phyloP scores from a whole-genome alignment of 2,888 invertebrate genomes.

The Myopa testacea region DNA sequence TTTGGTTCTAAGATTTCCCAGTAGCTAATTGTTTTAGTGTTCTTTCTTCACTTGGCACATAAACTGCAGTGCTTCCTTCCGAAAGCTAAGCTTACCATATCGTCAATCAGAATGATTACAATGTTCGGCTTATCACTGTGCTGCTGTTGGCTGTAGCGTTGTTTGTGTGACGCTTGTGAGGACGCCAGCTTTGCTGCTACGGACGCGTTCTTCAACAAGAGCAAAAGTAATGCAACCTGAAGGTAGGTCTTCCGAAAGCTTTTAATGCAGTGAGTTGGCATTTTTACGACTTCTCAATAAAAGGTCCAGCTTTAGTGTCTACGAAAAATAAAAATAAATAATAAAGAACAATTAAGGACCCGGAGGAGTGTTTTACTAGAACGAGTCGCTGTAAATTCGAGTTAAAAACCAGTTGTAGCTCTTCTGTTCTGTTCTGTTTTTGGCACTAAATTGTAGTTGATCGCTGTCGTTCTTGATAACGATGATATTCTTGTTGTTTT shows the following conservation, averaged over 20 bases:
- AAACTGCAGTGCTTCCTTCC: no score
- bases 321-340: background rate
- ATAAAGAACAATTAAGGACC: background rate
- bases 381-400: no score
- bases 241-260: constrained; percentile 5
- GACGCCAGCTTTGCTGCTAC: background rate
- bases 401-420: no score
- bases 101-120: constrained; percentile 84
- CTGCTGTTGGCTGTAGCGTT: constrained; percentile 34
- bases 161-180: background rate
- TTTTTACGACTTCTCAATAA: background rate
- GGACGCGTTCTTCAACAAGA: constrained; percentile 16
- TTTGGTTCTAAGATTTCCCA: no score
- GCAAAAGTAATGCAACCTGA: constrained; percentile 4
- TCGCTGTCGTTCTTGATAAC: no score
- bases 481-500: no score
- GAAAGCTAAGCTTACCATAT: constrained; percentile 74
- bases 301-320: background rate
- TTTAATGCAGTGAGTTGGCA: background rate
- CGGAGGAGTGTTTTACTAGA: no score
- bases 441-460: no score
- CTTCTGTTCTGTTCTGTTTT: no score
- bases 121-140: constrained; percentile 72
- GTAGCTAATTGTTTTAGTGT: no score
- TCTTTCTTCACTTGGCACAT: no score